Conservation (phyloP, 2,888 invertebrate genomes). For the Cryptus armator region DNA sequence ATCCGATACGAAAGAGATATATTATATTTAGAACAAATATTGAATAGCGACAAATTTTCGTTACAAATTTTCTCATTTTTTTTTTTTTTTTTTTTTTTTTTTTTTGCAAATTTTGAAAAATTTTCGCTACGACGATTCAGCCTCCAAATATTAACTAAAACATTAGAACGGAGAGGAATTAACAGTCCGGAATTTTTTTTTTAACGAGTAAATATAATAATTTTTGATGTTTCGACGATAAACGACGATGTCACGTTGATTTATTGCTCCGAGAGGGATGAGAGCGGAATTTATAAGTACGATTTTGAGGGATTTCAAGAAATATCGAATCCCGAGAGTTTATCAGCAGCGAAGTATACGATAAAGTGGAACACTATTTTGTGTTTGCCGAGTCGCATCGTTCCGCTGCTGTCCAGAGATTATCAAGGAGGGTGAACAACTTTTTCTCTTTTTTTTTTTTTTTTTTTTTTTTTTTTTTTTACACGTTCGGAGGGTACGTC, state of each 20-base stretch:
- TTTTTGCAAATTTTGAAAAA: too few species aligned
- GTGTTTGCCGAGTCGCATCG: slow-evolving; percentile 73
- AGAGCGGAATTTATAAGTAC: neutral
- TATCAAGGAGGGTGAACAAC: slow-evolving; percentile 48
- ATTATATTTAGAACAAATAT: neutral
- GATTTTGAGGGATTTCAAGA: slow-evolving; percentile 46
- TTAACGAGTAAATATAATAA: neutral
- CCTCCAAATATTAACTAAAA: too few species aligned
- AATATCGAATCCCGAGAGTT: slow-evolving; percentile 40
- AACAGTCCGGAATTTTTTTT: too few species aligned
- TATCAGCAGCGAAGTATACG: slow-evolving; percentile 65
- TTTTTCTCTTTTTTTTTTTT: too few species aligned
- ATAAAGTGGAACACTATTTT: slow-evolving; percentile 74
- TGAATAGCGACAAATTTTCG: neutral
- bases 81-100: too few species aligned
- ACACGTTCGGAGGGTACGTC: slow-evolving; percentile 53
- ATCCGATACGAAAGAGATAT: neutral
- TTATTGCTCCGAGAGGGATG: neutral
- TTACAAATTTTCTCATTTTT: neutral
- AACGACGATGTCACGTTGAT: neutral
- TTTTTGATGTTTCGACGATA: neutral
- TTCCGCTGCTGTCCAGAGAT: slow-evolving; percentile 53
- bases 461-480: slow-evolving; percentile 60
- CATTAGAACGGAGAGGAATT: too few species aligned
- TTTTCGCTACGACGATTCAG: too few species aligned